These are phyloP conservation scores for Cantharis nigra DNA, from an alignment of 2,888 invertebrate genomes.

Conservation along the genomic window DNA sequence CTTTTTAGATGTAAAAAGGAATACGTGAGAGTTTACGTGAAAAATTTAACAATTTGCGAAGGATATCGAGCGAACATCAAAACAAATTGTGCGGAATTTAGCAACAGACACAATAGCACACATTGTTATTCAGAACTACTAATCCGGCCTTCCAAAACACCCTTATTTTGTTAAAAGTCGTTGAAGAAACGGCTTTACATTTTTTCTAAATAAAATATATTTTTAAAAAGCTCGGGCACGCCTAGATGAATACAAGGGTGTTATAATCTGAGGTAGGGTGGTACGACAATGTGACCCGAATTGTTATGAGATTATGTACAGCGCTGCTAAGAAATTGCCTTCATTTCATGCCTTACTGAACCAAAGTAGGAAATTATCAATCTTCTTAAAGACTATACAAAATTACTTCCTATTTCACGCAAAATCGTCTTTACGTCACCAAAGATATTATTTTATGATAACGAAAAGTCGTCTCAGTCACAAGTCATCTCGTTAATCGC, in stretches of 20 bases:
- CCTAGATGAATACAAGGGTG: conserved; percentile 30
- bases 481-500: too few species aligned
- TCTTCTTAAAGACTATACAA: conserved; percentile 32
- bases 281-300: conserved; percentile 35
- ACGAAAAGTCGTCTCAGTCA: neutral
- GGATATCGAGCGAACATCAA: conserved; percentile 37
- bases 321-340: conserved; percentile 36
- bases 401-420: conserved; percentile 16
- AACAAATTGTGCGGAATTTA: conserved; percentile 38
- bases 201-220: conserved; percentile 27
- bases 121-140: conserved; percentile 30
- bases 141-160: conserved; percentile 30
- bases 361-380: conserved; percentile 37
- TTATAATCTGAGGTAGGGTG: conserved; percentile 35
- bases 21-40: conserved; percentile 29
- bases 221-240: conserved; percentile 16
- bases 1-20: conserved; percentile 26
- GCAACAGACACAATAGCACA: conserved; percentile 31
- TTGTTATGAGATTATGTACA: conserved; percentile 40
- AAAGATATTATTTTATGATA: neutral
- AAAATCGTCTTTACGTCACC: neutral
- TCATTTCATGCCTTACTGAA: conserved; percentile 39
- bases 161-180: conserved; percentile 31
- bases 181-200: conserved; percentile 28
- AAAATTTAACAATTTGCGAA: conserved; percentile 38